phyloP scores from a whole-genome alignment of 2,113 vertebrate species.

The Callaeas wilsoni region DNA sequence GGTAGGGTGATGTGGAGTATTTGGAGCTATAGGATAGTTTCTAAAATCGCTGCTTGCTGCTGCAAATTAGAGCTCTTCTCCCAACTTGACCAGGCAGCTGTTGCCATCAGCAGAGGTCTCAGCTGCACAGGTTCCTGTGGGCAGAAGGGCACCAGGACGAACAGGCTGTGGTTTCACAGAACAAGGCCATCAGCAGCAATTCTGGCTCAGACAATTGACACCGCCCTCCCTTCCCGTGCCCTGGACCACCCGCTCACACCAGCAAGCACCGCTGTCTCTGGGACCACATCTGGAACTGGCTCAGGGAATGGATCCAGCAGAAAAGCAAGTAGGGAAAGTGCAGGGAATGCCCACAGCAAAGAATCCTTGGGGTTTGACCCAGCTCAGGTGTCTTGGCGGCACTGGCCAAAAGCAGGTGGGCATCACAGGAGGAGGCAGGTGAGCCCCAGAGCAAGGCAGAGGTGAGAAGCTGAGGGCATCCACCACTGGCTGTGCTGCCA shows the following conservation, averaged over 20 bases:
- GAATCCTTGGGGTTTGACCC: background rate
- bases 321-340: background rate
- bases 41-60: background rate
- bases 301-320: background rate
- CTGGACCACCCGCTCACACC: background rate
- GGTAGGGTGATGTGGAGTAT: background rate
- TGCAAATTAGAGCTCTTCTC: background rate
- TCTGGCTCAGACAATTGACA: background rate
- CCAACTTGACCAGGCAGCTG: background rate
- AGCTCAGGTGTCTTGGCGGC: background rate
- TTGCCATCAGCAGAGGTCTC: background rate
- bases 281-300: background rate
- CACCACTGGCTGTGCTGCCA: background rate
- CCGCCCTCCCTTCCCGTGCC: background rate
- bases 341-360: background rate
- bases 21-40: background rate
- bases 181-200: background rate
- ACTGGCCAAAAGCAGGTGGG: background rate
- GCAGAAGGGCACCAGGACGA: background rate
- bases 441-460: rapidly evolving
- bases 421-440: background rate
- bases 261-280: background rate
- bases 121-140: background rate
- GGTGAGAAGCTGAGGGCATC: background rate
- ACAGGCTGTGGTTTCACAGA: background rate